phyloP scores from a whole-genome alignment of 2,797 vertebrate genomes.

The Pelodytes ibericus region DNA sequence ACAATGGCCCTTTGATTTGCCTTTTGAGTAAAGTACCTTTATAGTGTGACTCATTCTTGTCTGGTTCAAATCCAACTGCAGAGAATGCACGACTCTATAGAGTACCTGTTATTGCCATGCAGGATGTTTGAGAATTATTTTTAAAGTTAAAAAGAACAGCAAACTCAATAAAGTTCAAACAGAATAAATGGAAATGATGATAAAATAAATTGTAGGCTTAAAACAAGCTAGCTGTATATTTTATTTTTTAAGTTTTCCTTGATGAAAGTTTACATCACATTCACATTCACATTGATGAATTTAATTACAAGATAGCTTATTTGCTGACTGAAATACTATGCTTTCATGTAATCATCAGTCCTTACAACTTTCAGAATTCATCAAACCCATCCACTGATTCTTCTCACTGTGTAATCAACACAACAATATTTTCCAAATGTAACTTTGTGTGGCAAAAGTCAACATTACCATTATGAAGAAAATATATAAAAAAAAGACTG shows the following conservation, averaged over 20 bases:
- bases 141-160: not conserved
- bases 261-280: slow-evolving; percentile 1
- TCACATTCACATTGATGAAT: not conserved
- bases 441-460: not conserved
- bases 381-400: not conserved
- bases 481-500: too few species aligned
- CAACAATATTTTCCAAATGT: not conserved
- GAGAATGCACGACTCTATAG: too few species aligned
- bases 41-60: too few species aligned
- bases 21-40: too few species aligned
- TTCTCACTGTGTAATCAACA: not conserved
- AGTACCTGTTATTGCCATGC: too few species aligned
- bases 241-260: not conserved
- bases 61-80: too few species aligned
- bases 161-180: slow-evolving; percentile 5
- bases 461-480: not conserved
- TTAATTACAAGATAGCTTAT: not conserved
- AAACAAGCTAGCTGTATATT: not conserved
- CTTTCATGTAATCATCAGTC: not conserved
- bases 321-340: not conserved
- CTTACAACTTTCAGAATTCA: not conserved
- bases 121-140: not conserved
- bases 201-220: not conserved
- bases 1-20: too few species aligned
- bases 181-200: not conserved